Evolutionary conservation across 2,797 vertebrate species (phyloP), one percentile per base, ranked within the genome.

Genomic region (Nannoperca australis): DNA sequence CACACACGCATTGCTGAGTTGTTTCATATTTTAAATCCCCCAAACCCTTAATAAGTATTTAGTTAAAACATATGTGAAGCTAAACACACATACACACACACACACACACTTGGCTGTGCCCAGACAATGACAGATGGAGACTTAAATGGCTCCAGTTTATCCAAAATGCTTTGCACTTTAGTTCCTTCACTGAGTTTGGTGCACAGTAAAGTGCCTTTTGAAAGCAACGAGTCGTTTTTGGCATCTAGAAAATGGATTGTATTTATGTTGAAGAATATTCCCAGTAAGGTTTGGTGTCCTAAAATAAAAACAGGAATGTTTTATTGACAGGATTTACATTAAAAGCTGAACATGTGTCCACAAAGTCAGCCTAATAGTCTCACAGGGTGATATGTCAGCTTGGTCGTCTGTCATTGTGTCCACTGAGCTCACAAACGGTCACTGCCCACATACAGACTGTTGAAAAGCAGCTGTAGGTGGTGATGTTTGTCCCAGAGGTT

Each of bases 101-200:
- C 36, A 38, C 68, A 60, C 61, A 70, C 22, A 34, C 54, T 81
- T 75, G 72, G 69, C 82, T 66, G 32, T 38, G 73, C 14, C 47
- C 36, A 27, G 15, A 40, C 60, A 17, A 7, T 2, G 38, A 79
- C 82, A 86, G 85, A 89, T 85, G 85, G 76, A 82, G 72, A 67
- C 38, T 65, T 49, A 70, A 82, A 67, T 11, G 63, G 50, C 55
- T 65, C 42, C 60, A 55, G 30, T 69, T 79, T 13, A 64, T 79
- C 55, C 60, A 40, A 49, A 69, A 61, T 2, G 20, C 55, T 72
- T 38, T 71, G 73, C 53, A 15, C 22, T 51, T 27, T 20, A 17
- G 24, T 17, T 62, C 55, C 65, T 60, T 38, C 24, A 2, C 20
- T n/a, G 22, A 24, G 44, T 51, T 14, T 18, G 12, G 15, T 51